phyloP scores from a whole-genome alignment of 2,113 vertebrate species.

The Chaetura pelagica region DNA sequence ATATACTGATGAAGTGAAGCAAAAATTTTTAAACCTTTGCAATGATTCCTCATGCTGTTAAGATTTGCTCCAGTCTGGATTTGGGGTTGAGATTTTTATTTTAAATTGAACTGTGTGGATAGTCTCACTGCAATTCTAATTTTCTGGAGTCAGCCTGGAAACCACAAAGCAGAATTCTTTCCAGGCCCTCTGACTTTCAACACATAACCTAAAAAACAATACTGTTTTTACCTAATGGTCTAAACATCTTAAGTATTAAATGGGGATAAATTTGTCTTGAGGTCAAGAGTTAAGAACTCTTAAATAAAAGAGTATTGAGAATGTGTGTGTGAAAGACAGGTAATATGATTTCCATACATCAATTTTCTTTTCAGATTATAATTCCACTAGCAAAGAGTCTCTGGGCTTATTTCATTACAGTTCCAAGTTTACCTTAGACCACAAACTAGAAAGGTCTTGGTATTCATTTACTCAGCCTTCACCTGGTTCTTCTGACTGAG shows the following conservation, averaged over 20 bases:
- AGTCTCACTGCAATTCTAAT: conserved; percentile 47
- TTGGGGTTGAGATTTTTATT: background rate
- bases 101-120: background rate
- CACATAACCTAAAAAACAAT: conserved; percentile 63
- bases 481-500: background rate
- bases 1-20: background rate
- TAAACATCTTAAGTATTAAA: conserved; percentile 65
- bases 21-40: background rate
- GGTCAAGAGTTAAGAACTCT: conserved; percentile 48
- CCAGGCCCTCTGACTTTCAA: conserved; percentile 48
- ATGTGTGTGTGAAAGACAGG: background rate
- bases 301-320: background rate
- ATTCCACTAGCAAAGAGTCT: background rate
- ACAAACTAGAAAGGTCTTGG: background rate
- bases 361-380: conserved; percentile 16
- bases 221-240: conserved; percentile 42
- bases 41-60: background rate
- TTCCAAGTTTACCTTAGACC: conserved; percentile 11
- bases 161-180: conserved; percentile 65
- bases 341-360: conserved; percentile 36
- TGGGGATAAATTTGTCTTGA: conserved; percentile 15
- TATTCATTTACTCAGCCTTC: background rate
- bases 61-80: background rate
- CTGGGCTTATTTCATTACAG: background rate
- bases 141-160: conserved; percentile 65